These are phyloP conservation scores for Anoura caudifer DNA, from an alignment of 2,113 vertebrate species.

Conservation along the genomic window DNA sequence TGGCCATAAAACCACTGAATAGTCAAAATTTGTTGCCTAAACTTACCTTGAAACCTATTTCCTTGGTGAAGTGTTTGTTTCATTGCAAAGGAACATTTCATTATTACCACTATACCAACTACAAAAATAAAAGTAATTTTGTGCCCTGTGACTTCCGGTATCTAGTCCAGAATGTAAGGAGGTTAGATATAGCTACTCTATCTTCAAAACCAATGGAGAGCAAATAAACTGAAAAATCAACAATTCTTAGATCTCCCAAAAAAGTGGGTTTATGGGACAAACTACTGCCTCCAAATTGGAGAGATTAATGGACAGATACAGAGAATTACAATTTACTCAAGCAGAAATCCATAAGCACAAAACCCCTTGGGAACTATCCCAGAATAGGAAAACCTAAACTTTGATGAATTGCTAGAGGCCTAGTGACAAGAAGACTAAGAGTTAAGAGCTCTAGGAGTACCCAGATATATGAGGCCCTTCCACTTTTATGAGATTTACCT, in stretches of 20 bases:
- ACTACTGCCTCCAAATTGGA: background rate
- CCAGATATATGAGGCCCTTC: background rate
- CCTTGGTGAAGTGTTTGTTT: background rate
- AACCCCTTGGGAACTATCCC: background rate
- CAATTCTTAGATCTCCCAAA: background rate
- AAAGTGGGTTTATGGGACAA: background rate
- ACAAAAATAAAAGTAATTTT: background rate
- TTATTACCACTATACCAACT: background rate
- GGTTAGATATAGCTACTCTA: background rate
- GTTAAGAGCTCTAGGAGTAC: background rate
- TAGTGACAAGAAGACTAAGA: background rate
- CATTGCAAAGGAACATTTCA: slow-evolving; percentile 11
- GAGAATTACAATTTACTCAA: background rate
- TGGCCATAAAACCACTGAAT: slow-evolving; percentile 61
- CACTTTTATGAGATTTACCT: background rate
- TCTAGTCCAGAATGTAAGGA: background rate
- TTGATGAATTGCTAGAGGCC: background rate
- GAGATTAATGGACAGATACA: background rate
- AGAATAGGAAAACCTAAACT: background rate
- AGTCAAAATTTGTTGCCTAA: slow-evolving; percentile 56
- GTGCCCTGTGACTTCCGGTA: background rate
- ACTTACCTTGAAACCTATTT: slow-evolving; percentile 28
- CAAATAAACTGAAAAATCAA: background rate
- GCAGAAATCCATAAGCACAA: background rate
- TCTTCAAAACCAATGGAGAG: background rate